These are phyloP conservation scores for Cephus sareptanus DNA, from an alignment of 2,888 invertebrate genomes.

Conservation along the genomic window DNA sequence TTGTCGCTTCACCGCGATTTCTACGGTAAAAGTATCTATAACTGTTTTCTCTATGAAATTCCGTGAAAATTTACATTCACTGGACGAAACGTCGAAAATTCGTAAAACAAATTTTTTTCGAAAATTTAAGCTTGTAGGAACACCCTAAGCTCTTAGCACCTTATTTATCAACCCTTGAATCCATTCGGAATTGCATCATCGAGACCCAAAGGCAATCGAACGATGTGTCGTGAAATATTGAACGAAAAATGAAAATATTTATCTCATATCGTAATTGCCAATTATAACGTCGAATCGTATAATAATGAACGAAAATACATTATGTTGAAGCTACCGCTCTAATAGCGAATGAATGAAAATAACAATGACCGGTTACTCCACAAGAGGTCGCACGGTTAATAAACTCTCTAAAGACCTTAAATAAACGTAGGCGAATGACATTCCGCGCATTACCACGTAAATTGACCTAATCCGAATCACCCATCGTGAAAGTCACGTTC, in stretches of 20 bases:
- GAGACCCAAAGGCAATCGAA: too few relatives aligned
- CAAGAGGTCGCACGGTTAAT: constrained; percentile 11
- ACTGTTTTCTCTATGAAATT: neutral
- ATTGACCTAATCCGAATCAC: constrained; percentile 14
- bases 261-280: too few relatives aligned
- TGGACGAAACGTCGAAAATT: neutral
- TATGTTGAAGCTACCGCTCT: neutral
- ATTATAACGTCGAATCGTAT: too few relatives aligned
- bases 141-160: too few relatives aligned
- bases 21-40: neutral
- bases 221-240: too few relatives aligned
- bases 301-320: too few relatives aligned
- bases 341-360: neutral
- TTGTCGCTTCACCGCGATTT: neutral
- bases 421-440: constrained; percentile 11
- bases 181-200: neutral
- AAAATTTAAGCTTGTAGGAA: too few relatives aligned
- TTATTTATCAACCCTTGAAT: neutral
- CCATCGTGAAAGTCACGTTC: constrained; percentile 7
- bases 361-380: neutral
- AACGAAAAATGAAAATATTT: too few relatives aligned
- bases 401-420: constrained; percentile 13
- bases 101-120: neutral
- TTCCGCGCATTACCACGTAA: constrained; percentile 12
- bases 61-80: neutral